A percentile compares a stretch with the other conserved stretches of the same genome.
These are phyloP conservation scores for Botia kubotai DNA, from an alignment of 2,797 vertebrate species.

Conservation along the genomic window DNA sequence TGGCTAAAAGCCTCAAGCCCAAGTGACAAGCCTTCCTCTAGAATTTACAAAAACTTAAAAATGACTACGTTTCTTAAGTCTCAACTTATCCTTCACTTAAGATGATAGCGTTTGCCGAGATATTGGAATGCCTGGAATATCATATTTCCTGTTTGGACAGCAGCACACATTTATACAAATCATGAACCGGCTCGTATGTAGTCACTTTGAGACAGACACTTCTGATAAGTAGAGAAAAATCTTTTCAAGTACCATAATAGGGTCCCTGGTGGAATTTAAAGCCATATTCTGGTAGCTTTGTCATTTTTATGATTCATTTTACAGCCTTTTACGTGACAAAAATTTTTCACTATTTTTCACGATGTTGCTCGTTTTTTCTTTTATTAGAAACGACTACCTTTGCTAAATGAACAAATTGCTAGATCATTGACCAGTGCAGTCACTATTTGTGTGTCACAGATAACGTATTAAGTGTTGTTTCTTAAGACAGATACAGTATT, in stretches of 20 bases:
- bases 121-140: conserved; percentile 5
- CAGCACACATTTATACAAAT: neutral
- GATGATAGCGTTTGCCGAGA: neutral
- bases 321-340: neutral
- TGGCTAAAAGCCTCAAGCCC: conserved; percentile 11
- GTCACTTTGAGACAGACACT: neutral
- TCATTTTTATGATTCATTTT: neutral
- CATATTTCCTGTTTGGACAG: neutral
- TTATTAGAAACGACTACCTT: neutral
- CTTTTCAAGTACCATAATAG: neutral
- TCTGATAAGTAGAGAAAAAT: neutral
- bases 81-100: neutral
- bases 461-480: neutral
- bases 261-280: neutral
- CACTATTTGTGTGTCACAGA: conserved; percentile 21
- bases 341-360: neutral
- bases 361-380: neutral
- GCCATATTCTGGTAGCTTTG: conserved; percentile 3
- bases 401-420: neutral
- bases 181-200: neutral
- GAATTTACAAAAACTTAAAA: conserved; percentile 15
- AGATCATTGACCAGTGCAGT: neutral
- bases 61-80: conserved; percentile 4
- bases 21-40: neutral
- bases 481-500: neutral